Conservation (phyloP, 2,113 vertebrate genomes). For the Sinocyclocheilus anshuiensis region DNA sequence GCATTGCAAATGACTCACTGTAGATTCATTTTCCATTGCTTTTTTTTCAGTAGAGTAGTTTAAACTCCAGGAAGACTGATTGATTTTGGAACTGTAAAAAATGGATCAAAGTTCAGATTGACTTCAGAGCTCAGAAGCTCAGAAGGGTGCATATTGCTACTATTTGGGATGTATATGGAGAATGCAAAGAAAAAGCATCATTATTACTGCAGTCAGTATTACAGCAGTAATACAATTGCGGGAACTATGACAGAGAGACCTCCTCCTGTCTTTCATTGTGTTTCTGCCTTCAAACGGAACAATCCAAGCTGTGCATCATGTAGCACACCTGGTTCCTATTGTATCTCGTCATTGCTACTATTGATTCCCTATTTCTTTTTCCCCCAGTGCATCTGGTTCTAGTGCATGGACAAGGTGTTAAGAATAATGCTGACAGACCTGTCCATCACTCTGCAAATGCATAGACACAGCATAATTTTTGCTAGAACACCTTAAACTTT, state of each 20-base stretch:
- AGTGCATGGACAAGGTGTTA: conserved; percentile 8
- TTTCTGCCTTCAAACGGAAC: conserved; percentile 15
- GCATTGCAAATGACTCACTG: conserved; percentile 25
- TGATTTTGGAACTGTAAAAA: conserved; percentile 34
- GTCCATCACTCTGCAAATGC: background rate
- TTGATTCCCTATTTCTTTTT: background rate
- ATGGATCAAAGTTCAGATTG: conserved; percentile 28
- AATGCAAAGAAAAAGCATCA: conserved; percentile 2
- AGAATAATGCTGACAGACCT: background rate
- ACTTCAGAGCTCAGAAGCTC: conserved; percentile 8
- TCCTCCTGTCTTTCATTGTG: background rate
- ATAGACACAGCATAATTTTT: background rate
- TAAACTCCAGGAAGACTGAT: conserved; percentile 34
- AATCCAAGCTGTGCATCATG: background rate
- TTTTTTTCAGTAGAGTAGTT: conserved; percentile 21
- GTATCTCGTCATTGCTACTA: background rate
- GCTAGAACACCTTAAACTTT: background rate
- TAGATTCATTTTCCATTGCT: conserved; percentile 31
- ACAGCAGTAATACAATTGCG: background rate
- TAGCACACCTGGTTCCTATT: background rate
- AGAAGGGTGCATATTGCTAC: conserved; percentile 22
- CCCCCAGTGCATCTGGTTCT: background rate
- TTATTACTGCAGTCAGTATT: background rate
- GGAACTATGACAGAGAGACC: conserved; percentile 7
- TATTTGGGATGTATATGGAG: background rate